Evolutionary conservation across 2,888 invertebrate genomes (phyloP), one percentile per base, ranked within the genome.

Genomic region (Smittia sp.): DNA sequence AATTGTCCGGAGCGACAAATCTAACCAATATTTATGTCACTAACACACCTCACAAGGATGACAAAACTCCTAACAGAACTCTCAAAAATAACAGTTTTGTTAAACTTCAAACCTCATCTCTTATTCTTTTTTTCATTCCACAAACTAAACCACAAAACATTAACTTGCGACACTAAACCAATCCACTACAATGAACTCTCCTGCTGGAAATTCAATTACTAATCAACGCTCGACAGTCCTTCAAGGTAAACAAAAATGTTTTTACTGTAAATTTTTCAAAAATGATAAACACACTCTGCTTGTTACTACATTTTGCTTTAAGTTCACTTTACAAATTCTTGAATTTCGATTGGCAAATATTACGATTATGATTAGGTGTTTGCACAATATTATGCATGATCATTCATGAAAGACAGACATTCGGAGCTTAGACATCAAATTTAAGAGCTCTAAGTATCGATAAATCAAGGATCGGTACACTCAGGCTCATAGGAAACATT

Each of bases 161-260:
- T 27, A 46, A 6, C 58, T 58, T 58, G 20, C 58, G 4, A 24
- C 58, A 58, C 25, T n/a, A 9, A 6, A 27, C 6, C 6, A 63
- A 63, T 27, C 25, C 20, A 25, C 15, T 2, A 63, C 4, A 24
- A 27, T 27, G 20, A 63, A 63, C 58, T 22, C 11, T 11, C 46
- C 25, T 63, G 63, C 27, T 63, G 63, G 63, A 27, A 15, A 72
- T 68, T 75, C 75, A 74, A 58, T 62, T 66, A 58, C 54, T 69
- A 69, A 70, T 58, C 54, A 58, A 58, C 70, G 52, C 62, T 62
- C 69, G 24, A 76, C 79, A 79, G 79, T 79, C 79, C 46, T 79
- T 79, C 76, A 78, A 79, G 79, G 79, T 79, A 78, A 79, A 77
- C 76, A 76, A 70, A 75, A 75, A 75, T 76, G 75, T 65, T 75